A percentile compares a stretch with the other conserved stretches of the same genome.
Evolutionary conservation across 2,797 vertebrate genomes (phyloP).

Genomic region (Aotus griseimembra): DNA sequence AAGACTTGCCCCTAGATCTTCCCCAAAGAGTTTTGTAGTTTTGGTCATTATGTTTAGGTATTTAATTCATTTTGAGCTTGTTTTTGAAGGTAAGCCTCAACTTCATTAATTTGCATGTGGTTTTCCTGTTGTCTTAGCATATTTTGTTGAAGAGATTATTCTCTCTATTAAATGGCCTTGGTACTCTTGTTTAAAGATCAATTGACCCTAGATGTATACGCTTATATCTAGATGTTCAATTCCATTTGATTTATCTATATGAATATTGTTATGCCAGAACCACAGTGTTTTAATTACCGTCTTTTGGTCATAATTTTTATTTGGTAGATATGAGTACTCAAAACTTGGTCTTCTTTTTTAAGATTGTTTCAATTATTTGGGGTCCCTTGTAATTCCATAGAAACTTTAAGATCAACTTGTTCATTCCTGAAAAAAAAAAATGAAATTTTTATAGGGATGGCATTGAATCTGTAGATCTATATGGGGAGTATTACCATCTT

Average conservation of each 20-base stretch:
- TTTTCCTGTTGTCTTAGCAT: neutral
- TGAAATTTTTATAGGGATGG: neutral
- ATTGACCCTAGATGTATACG: neutral
- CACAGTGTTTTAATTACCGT: neutral
- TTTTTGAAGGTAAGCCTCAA: neutral
- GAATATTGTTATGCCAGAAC: neutral
- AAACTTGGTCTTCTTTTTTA: neutral
- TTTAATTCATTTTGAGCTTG: neutral
- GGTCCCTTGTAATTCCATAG: neutral
- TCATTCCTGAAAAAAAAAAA: neutral
- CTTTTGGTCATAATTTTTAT: neutral
- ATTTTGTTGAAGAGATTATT: neutral
- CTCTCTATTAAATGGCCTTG: neutral
- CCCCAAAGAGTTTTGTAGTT: neutral
- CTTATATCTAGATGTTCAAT: neutral
- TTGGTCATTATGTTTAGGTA: neutral
- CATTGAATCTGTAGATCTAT: neutral
- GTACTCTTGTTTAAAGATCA: neutral
- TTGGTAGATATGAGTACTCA: neutral
- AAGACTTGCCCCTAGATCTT: neutral
- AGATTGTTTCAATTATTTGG: neutral
- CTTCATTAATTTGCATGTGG: neutral
- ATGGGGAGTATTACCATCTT: neutral
- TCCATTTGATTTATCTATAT: neutral
- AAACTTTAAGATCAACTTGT: neutral